Conservation (phyloP, 37 sponge, comb jelly and placozoan species). For the Agelas oroides region DNA sequence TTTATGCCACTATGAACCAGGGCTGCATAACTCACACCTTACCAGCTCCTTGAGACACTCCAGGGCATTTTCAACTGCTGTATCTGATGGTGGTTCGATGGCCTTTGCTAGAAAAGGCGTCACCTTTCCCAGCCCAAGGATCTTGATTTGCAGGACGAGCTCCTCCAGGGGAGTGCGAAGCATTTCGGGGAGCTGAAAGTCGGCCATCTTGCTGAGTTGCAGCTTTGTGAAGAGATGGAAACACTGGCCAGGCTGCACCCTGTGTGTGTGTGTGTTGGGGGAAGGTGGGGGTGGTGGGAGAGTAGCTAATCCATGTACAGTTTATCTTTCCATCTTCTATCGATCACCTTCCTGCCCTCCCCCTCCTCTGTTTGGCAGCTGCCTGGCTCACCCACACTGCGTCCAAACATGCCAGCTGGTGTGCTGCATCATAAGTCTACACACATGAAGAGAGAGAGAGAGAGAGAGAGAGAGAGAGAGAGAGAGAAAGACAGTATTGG, state of each 20-base stretch:
- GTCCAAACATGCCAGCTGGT: slow-evolving; percentile 72
- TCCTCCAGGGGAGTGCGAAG: slow-evolving; percentile 86
- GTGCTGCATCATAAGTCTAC: slow-evolving; percentile 71
- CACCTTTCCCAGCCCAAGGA: slow-evolving; percentile 68
- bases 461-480: background rate
- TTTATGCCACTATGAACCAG: too few relatives aligned
- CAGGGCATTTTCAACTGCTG: slow-evolving; percentile 58
- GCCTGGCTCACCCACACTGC: slow-evolving; percentile 87
- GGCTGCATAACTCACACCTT: too few relatives aligned
- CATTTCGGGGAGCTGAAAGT: slow-evolving; percentile 85
- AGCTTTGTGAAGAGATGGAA: slow-evolving; percentile 68
- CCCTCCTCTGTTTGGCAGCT: slow-evolving; percentile 83
- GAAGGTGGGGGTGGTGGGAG: background rate
- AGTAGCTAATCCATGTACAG: background rate
- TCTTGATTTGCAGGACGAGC: slow-evolving; percentile 83
- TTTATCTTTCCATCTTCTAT: too few relatives aligned
- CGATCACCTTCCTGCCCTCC: slow-evolving; percentile 86
- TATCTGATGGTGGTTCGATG: slow-evolving; percentile 64
- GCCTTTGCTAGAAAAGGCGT: slow-evolving; percentile 68
- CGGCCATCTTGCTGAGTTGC: slow-evolving; percentile 50
- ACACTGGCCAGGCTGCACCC: slow-evolving; percentile 79
- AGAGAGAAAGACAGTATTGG: background rate
- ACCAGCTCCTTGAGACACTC: slow-evolving; percentile 62
- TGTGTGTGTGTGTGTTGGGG: background rate
- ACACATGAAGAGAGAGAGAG: background rate